A percentile compares a stretch with the other conserved stretches of the same genome.
Evolutionary conservation across 2,113 vertebrate species (phyloP).

Genomic region (Ophthalmolycus amberensis): DNA sequence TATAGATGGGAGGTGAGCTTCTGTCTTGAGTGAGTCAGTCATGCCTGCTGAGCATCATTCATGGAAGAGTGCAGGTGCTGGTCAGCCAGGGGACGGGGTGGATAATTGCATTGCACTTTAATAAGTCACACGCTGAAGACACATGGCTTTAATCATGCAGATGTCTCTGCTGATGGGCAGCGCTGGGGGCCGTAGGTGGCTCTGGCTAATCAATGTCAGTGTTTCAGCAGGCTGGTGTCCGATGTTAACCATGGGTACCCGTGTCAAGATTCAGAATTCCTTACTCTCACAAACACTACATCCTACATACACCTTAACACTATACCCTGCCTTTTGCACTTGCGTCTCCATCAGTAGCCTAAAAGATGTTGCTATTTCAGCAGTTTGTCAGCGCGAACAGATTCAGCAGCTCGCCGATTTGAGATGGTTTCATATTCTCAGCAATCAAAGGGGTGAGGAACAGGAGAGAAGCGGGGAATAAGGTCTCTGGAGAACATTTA

Average conservation of each 20-base stretch:
- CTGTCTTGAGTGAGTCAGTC: conserved; percentile 63
- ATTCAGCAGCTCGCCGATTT: conserved; percentile 30
- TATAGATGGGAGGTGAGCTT: conserved; percentile 48
- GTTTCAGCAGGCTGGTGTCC: conserved; percentile 38
- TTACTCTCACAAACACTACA: conserved; percentile 17
- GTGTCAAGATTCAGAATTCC: conserved; percentile 42
- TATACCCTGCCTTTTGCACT: conserved; percentile 1
- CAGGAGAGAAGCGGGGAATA: conserved; percentile 45
- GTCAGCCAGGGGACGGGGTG: conserved; percentile 70
- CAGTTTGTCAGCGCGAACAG: conserved; percentile 58
- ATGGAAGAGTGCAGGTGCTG: conserved; percentile 60
- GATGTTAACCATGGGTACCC: conserved; percentile 19
- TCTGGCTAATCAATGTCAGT: conserved; percentile 40
- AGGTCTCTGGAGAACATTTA: conserved; percentile 59
- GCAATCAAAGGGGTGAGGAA: conserved; percentile 62
- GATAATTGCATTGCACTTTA: conserved; percentile 80
- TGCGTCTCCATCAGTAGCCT: conserved; percentile 26
- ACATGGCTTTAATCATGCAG: conserved; percentile 71
- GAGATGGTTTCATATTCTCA: conserved; percentile 37
- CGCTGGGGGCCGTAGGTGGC: conserved; percentile 41
- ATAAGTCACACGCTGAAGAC: conserved; percentile 77
- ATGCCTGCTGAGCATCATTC: conserved; percentile 67
- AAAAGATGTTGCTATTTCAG: conserved; percentile 63
- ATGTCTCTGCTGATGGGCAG: conserved; percentile 62
- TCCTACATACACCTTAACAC: conserved; percentile 11